These are phyloP conservation scores for Anthophora plumipes DNA, from an alignment of 2,888 invertebrate genomes.

Conservation along the genomic window DNA sequence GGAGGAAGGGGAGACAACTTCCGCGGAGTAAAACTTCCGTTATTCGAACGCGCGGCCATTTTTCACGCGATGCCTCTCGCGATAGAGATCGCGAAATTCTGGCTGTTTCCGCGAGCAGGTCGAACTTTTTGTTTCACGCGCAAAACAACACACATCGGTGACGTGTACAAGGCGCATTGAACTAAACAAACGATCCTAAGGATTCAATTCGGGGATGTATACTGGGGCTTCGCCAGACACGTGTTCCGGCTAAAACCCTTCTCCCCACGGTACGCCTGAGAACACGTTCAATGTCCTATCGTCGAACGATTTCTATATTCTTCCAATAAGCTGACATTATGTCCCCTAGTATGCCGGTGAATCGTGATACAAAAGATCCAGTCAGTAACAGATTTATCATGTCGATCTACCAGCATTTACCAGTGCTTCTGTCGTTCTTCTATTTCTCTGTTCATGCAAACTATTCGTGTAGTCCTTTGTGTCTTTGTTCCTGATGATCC, in stretches of 20 bases:
- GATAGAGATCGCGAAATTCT: slow-evolving; percentile 3
- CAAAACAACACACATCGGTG: slow-evolving; percentile 14
- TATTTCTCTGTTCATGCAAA: too few relatives aligned
- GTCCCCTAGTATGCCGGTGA: background rate
- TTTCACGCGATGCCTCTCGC: slow-evolving; percentile 25
- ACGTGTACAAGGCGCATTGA: slow-evolving; percentile 31
- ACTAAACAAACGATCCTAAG: slow-evolving; percentile 58
- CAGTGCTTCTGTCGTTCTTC: too few relatives aligned
- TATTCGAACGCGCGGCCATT: slow-evolving; percentile 19
- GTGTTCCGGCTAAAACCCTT: slow-evolving; percentile 58
- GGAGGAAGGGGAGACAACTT: background rate
- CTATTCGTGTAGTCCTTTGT: too few relatives aligned
- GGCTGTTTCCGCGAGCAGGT: background rate
- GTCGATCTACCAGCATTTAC: too few relatives aligned
- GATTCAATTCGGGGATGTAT: slow-evolving; percentile 55
- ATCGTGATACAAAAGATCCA: background rate
- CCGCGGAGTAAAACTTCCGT: background rate
- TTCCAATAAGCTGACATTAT: background rate
- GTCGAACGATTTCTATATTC: slow-evolving; percentile 15
- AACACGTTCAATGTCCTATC: slow-evolving; percentile 47
- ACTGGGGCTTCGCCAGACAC: slow-evolving; percentile 64
- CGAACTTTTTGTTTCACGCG: slow-evolving; percentile 39
- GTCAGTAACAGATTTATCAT: too few relatives aligned
- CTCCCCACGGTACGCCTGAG: slow-evolving; percentile 23
- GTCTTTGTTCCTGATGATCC: too few relatives aligned